A percentile compares a stretch with the other conserved stretches of the same genome.
phyloP scores from a whole-genome alignment of 2,888 invertebrate genomes.

The Cheilosia urbana region DNA sequence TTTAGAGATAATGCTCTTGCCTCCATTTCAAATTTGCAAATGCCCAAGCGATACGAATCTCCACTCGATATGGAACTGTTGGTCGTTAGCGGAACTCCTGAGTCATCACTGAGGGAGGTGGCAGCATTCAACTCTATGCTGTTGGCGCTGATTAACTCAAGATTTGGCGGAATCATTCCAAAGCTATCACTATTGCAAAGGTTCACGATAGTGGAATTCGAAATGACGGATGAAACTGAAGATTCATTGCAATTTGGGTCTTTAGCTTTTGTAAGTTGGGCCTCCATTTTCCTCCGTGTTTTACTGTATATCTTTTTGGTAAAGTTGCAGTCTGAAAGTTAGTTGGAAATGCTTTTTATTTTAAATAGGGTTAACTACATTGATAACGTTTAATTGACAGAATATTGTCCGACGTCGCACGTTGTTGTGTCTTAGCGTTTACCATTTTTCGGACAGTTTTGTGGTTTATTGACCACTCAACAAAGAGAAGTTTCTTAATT shows the following conservation, averaged over 20 bases:
- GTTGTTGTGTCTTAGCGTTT: too few species aligned
- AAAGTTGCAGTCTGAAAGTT: conserved; percentile 62
- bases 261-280: conserved; percentile 73
- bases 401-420: too few species aligned
- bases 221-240: conserved; percentile 71
- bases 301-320: conserved; percentile 50
- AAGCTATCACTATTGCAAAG: conserved; percentile 82
- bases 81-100: conserved; percentile 83
- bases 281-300: conserved; percentile 45
- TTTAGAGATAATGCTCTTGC: conserved; percentile 75
- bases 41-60: conserved; percentile 83
- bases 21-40: conserved; percentile 83
- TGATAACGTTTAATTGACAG: too few species aligned
- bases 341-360: neutral
- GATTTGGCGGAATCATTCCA: conserved; percentile 80
- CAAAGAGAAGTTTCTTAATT: too few species aligned
- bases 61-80: conserved; percentile 84
- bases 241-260: conserved; percentile 77
- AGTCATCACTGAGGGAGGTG: conserved; percentile 83
- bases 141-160: conserved; percentile 82
- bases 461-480: too few species aligned
- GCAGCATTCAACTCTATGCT: conserved; percentile 83
- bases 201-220: conserved; percentile 74
- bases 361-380: too few species aligned
- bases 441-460: too few species aligned